phyloP scores from a whole-genome alignment of 1,140 invertebrate genomes.

The Macrosteles quadrilineatus region DNA sequence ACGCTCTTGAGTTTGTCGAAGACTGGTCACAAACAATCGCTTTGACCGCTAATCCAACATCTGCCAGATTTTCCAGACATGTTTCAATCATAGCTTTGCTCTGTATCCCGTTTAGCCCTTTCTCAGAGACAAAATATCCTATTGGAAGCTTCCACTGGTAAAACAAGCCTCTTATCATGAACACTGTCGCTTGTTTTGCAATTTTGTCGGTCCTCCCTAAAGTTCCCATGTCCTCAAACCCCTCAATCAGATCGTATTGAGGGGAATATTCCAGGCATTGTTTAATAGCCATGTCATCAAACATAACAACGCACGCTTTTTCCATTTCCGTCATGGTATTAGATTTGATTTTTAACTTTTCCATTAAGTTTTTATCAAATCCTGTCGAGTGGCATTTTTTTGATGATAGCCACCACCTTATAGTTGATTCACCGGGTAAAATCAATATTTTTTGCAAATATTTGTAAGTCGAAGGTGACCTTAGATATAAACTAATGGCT shows the following conservation, averaged over 20 bases:
- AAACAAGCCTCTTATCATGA: conserved; percentile 5
- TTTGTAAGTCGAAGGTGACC: conserved; percentile 1
- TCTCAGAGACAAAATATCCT: conserved; percentile 3
- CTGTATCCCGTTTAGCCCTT: not conserved
- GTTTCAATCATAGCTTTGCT: not conserved
- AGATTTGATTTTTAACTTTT: too few species aligned
- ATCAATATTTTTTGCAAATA: not conserved
- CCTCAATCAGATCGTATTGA: too few species aligned
- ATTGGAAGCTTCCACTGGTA: not conserved
- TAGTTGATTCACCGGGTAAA: not conserved
- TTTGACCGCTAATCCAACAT: not conserved
- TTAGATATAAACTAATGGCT: not conserved
- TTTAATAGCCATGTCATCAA: conserved; percentile 22
- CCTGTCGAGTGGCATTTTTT: not conserved
- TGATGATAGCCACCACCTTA: not conserved
- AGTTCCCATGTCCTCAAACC: conserved; percentile 3
- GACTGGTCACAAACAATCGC: not conserved
- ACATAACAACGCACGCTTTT: not conserved
- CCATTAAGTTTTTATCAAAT: conserved; percentile 1
- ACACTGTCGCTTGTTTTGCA: not conserved
- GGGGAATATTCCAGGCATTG: too few species aligned
- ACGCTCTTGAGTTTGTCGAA: not conserved
- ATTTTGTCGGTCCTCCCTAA: not conserved
- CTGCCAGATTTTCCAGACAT: not conserved
- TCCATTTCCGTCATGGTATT: too few species aligned